These are phyloP conservation scores for Neoitamus cyanurus DNA, from an alignment of 2,888 invertebrate genomes.

Conservation along the genomic window DNA sequence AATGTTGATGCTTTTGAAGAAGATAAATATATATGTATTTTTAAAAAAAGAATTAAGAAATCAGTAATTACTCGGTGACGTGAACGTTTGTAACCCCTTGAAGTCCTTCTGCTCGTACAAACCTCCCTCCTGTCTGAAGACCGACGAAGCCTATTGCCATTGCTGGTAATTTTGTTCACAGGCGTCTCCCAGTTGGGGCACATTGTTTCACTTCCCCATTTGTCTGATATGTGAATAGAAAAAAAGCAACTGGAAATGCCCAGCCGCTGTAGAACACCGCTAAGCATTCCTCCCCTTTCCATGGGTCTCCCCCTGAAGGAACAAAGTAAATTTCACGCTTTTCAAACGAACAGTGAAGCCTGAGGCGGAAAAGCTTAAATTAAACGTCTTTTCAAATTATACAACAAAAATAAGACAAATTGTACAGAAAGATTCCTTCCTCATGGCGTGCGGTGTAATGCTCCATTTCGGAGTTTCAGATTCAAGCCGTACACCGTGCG, in stretches of 20 bases:
- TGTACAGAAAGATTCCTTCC: slow-evolving; percentile 5
- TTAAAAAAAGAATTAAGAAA: neutral
- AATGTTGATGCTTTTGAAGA: too few species aligned
- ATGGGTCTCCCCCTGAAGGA: neutral
- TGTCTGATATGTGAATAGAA: neutral
- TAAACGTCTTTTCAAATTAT: slow-evolving; percentile 5
- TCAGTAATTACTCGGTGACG: too few species aligned
- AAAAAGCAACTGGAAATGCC: neutral
- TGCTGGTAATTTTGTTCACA: neutral
- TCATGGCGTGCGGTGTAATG: neutral
- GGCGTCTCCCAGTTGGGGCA: neutral
- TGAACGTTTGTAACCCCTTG: neutral
- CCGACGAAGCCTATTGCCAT: neutral
- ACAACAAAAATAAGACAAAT: neutral
- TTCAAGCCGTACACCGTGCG: neutral
- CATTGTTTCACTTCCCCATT: neutral
- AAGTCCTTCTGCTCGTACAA: neutral
- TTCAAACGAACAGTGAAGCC: neutral
- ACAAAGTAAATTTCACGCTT: slow-evolving; percentile 1
- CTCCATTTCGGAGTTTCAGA: neutral
- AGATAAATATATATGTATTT: too few species aligned
- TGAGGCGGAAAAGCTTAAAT: slow-evolving; percentile 5
- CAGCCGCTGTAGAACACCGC: neutral
- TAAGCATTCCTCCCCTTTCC: neutral
- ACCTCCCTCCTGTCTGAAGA: too few species aligned